Evolutionary conservation across 2,797 vertebrate genomes (phyloP), one percentile per base, ranked within the genome.

Genomic region (Balearica regulorum): DNA sequence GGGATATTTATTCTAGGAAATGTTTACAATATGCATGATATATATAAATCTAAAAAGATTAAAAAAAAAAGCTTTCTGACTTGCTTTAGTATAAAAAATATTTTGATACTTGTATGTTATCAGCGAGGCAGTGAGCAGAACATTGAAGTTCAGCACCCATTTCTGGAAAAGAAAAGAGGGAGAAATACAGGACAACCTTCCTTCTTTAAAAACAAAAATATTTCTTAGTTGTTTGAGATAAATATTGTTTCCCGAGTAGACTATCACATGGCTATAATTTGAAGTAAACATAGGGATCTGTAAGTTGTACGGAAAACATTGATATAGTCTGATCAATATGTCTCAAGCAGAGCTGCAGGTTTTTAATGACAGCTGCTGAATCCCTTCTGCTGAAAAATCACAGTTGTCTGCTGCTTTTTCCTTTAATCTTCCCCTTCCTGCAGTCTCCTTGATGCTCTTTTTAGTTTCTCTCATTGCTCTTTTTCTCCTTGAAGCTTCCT

Each of bases 331-430:
- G 62, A 91, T 94, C 95, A 84, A 91, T 94, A 88, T 60, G 17
- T 87, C 24, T 95, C 70, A 89, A 94, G 77, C 60, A 80, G 83
- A 94, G 78, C 33, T 80, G 58, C n/a, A 64, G 53, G 41, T 61
- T 95, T 93, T 83, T 83, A 95, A 86, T 83, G 88, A 86, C 92
- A 93, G 76, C 61, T 91, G 69, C 69, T 94, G 91, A 90, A 87
- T 81, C 77, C 46, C 78, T 89, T 92, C 69, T 87, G 53, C 80
- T 94, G 58, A 79, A 96, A 96, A 95, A 93, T 86, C 83, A 94
- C 65, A 78, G 41, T 73, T 79, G 21, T 82, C 68, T 80, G 68
- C 44, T 73, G 33, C 68, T 78, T 94, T 80, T 95, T 51, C 85
- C 80, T 93, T 97, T 96, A 73, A 93, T 96, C 90, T 94, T 93